Evolutionary conservation across 2,113 vertebrate genomes (phyloP), one percentile per base, ranked within the genome.

Genomic region (Bubo blakistoni): DNA sequence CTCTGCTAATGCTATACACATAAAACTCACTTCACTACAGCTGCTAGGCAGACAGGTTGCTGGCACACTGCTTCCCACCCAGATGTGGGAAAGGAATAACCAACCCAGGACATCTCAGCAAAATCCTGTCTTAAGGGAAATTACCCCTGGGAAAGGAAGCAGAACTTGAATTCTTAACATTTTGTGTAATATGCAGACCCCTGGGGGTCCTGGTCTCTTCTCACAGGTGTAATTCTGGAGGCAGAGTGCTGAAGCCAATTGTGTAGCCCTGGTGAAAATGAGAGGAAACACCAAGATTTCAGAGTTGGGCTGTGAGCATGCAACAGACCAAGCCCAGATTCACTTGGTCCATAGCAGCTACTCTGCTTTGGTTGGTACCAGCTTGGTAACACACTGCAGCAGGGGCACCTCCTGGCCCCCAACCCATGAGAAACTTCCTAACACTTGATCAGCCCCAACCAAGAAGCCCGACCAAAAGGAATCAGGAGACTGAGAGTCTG

Each of bases 1-100:
- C 52, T 93, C 86, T 97, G 90, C 55, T 96, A 97, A 96, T 88
- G 61, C 92, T 92, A 42, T 81, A 76, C 57, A 92, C 61, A 87
- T 88, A 93, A 94, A 96, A 91, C 30, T 94, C 76, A 86, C 91
- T 79, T 92, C 80, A 57, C 38, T 92, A 74, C 86, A 93, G 88
- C 90, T 93, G 67, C 73, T 93, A 81, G 63, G 59, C 88, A 88
- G 92, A 59, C 59, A 94, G 54, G 51, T 92, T 95, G 88, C 77
- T 86, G 73, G 90, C 92, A 91, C 52, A 30, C 27, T 55, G 22
- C 82, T 92, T 94, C 77, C 88, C 69, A 93, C 44, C 57, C 88
- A 94, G 86, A 81, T 74, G 81, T 46, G 80, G 83, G 88, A 88
- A 86, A 70, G 34, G 52, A 89, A 89, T 47, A 91, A 79, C 59